These are phyloP conservation scores for Eulemur macaco DNA, from an alignment of 2,113 vertebrate genomes.

Conservation along the genomic window DNA sequence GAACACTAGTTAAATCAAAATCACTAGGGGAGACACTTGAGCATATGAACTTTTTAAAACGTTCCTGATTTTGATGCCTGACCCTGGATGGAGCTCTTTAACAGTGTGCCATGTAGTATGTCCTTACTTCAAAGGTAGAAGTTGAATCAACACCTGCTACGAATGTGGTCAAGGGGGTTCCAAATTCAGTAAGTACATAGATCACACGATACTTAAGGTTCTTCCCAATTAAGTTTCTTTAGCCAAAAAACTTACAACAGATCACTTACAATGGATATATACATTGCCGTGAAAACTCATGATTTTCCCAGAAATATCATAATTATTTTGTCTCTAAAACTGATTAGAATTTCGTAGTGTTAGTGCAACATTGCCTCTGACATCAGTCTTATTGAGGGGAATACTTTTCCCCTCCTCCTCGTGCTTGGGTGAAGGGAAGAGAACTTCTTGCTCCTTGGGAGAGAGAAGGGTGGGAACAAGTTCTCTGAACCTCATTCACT, in stretches of 20 bases:
- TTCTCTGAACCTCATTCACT: neutral
- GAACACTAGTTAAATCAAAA: neutral
- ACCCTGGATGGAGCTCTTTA: neutral
- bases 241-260: neutral
- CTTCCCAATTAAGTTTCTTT: neutral
- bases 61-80: neutral
- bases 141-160: neutral
- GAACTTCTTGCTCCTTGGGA: neutral
- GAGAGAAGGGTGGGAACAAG: neutral
- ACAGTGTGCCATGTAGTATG: neutral
- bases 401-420: neutral
- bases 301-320: neutral
- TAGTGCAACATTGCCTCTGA: neutral
- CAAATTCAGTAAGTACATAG: neutral
- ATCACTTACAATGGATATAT: neutral
- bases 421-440: neutral
- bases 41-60: neutral
- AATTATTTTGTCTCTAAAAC: slow-evolving; percentile 24
- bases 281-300: neutral
- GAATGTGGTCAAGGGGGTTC: neutral
- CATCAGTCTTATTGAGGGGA: neutral
- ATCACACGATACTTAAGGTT: neutral
- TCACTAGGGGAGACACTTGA: neutral
- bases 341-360: neutral
- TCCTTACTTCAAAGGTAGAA: neutral